Evolutionary conservation across 2,888 invertebrate genomes (phyloP).

Genomic region (Lasiommata megera): DNA sequence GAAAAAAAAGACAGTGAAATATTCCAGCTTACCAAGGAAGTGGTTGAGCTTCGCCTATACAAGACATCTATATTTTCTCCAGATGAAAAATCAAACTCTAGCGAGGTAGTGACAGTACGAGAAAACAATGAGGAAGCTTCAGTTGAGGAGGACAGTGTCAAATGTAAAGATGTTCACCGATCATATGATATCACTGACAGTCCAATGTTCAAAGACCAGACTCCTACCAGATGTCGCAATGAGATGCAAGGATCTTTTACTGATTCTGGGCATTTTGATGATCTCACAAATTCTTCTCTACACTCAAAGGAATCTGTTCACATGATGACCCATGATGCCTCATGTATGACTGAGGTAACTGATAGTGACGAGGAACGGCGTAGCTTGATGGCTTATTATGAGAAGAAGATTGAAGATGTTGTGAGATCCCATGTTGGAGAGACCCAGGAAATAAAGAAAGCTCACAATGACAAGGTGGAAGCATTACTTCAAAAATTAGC

Average conservation of each 20-base stretch:
- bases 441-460: conserved; percentile 88
- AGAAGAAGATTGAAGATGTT: conserved; percentile 88
- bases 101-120: conserved; percentile 87
- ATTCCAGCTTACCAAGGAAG: conserved; percentile 87
- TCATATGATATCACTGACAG: conserved; percentile 75
- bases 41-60: conserved; percentile 89
- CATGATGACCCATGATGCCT: conserved; percentile 78
- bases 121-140: conserved; percentile 82
- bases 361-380: conserved; percentile 85
- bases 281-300: conserved; percentile 87
- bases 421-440: conserved; percentile 82
- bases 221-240: conserved; percentile 69
- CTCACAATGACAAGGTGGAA: conserved; percentile 90
- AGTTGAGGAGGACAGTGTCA: conserved; percentile 57
- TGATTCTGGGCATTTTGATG: conserved; percentile 94
- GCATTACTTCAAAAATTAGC: conserved; percentile 86
- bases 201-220: conserved; percentile 69
- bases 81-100: conserved; percentile 89
- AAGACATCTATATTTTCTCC: conserved; percentile 90
- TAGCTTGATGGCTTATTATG: conserved; percentile 86
- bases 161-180: conserved; percentile 66
- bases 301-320: conserved; percentile 88
- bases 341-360: conserved; percentile 73
- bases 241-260: conserved; percentile 90
- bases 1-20: conserved; percentile 92